Conservation (phyloP, 2,113 vertebrate genomes). For the Carassius gibelio region DNA sequence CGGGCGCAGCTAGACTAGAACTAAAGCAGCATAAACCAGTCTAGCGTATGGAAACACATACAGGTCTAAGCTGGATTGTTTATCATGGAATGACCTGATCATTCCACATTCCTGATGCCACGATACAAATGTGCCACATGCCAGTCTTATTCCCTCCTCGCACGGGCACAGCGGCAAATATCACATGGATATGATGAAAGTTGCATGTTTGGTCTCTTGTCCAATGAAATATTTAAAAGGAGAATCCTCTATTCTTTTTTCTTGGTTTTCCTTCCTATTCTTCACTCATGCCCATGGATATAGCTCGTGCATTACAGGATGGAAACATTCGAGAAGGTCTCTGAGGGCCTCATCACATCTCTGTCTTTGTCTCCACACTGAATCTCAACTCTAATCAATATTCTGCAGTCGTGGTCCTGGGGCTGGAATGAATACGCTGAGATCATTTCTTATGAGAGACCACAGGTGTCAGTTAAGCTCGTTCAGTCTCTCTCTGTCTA, state of each 20-base stretch:
- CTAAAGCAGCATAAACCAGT: no score
- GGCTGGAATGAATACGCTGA: constrained; percentile 30
- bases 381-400: constrained; percentile 50
- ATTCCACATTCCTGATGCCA: constrained; percentile 13
- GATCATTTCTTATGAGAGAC: constrained; percentile 37
- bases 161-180: constrained; percentile 40
- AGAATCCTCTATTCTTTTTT: constrained; percentile 37
- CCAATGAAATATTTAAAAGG: constrained; percentile 58
- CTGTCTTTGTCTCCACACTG: constrained; percentile 43
- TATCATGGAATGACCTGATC: neutral
- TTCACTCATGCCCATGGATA: constrained; percentile 36
- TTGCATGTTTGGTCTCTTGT: constrained; percentile 36
- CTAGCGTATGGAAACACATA: no score
- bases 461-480: constrained; percentile 34
- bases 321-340: constrained; percentile 48
- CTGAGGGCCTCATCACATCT: constrained; percentile 31
- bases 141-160: constrained; percentile 13
- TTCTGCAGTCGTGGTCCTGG: constrained; percentile 26
- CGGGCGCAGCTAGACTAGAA: no score
- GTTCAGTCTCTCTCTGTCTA: constrained; percentile 20
- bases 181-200: constrained; percentile 48
- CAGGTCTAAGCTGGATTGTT: no score
- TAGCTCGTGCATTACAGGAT: constrained; percentile 33
- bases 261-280: constrained; percentile 39
- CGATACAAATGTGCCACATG: constrained; percentile 10